These are phyloP conservation scores for Stenurella melanura DNA, from an alignment of 2,888 invertebrate genomes.

Conservation along the genomic window DNA sequence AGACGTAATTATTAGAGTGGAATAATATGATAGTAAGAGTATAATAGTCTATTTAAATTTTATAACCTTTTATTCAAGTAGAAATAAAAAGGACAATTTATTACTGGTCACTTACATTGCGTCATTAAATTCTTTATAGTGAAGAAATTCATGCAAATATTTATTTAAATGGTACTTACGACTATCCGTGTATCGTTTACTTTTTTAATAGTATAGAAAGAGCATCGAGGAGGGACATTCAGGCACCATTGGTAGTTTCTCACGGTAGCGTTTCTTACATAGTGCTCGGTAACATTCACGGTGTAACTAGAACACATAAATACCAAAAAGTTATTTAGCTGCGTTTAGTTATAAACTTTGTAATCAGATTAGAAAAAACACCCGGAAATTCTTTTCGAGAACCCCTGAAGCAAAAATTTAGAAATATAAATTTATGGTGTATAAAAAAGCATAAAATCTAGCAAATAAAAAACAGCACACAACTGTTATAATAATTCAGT, in stretches of 20 bases:
- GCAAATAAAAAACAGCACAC: too few relatives aligned
- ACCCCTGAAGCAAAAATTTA: too few relatives aligned
- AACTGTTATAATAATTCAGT: too few relatives aligned
- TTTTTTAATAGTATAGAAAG: slow-evolving; percentile 82
- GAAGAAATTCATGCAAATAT: slow-evolving; percentile 24
- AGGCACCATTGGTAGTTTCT: slow-evolving; percentile 87
- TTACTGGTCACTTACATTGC: slow-evolving; percentile 1
- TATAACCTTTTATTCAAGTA: not conserved
- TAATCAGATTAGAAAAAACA: too few relatives aligned
- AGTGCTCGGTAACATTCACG: slow-evolving; percentile 80
- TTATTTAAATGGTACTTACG: slow-evolving; percentile 74
- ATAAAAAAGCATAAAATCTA: too few relatives aligned
- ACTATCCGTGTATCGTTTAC: slow-evolving; percentile 82
- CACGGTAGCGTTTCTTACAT: slow-evolving; percentile 75
- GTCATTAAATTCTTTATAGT: slow-evolving; percentile 16
- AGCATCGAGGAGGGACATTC: slow-evolving; percentile 87
- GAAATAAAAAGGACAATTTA: slow-evolving; percentile 1
- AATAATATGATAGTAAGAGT: not conserved
- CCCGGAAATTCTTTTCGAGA: too few relatives aligned
- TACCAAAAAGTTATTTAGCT: not conserved
- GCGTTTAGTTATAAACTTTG: not conserved
- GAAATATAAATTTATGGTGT: too few relatives aligned
- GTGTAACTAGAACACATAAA: slow-evolving; percentile 77
- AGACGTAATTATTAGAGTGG: not conserved
- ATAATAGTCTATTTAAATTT: not conserved